These are phyloP conservation scores for Hydrozoanthus gracilis DNA, from an alignment of 92 coral and sea anemone genomes.

Conservation along the genomic window DNA sequence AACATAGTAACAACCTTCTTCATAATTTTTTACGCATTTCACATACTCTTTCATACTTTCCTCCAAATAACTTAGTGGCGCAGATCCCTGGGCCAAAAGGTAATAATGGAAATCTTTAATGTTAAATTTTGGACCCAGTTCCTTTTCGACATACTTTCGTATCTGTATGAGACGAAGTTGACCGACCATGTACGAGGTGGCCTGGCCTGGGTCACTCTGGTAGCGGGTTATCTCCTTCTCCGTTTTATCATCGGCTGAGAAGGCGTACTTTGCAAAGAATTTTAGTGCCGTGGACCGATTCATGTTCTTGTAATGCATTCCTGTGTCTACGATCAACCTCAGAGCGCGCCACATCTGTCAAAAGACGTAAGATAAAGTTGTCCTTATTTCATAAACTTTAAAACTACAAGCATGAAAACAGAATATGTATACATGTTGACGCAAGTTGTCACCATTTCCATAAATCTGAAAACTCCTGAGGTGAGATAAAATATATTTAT, in stretches of 20 bases:
- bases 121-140: conserved; percentile 68
- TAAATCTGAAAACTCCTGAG: too few relatives aligned
- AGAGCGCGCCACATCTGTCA: conserved; percentile 93
- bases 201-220: conserved; percentile 93
- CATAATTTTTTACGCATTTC: conserved; percentile 63
- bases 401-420: too few relatives aligned
- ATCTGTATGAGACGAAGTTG: conserved; percentile 79
- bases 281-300: conserved; percentile 66
- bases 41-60: conserved; percentile 83
- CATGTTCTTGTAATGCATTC: conserved; percentile 76
- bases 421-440: too few relatives aligned
- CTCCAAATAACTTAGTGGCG: conserved; percentile 81
- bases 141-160: conserved; percentile 68
- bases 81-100: conserved; percentile 84
- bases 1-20: conserved; percentile 73
- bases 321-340: conserved; percentile 90
- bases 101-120: conserved; percentile 92
- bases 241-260: conserved; percentile 81
- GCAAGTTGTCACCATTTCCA: too few relatives aligned
- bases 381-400: too few relatives aligned
- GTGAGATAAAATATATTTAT: too few relatives aligned
- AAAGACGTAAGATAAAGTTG: neutral
- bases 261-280: conserved; percentile 76
- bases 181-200: conserved; percentile 92
- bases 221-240: conserved; percentile 92